phyloP scores from a whole-genome alignment of 2,113 vertebrate species.

The Hyperopisus bebe region DNA sequence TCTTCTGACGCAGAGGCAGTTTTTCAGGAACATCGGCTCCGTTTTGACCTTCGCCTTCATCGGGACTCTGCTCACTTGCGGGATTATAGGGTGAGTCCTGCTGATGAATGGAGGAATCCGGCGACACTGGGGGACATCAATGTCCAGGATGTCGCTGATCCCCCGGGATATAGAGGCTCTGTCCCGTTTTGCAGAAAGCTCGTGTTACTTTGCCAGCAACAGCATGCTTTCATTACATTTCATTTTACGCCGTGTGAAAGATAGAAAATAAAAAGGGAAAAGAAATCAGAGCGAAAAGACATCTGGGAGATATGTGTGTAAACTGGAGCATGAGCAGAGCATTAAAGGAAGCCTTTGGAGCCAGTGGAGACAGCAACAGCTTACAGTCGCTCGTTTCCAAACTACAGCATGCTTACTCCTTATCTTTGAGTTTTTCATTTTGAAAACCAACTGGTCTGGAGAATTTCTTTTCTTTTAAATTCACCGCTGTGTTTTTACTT shows the following conservation, averaged over 20 bases:
- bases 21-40: slow-evolving; percentile 74
- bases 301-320: neutral
- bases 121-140: neutral
- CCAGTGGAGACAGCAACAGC: neutral
- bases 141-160: neutral
- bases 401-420: neutral
- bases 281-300: neutral
- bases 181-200: neutral
- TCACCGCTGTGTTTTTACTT: neutral
- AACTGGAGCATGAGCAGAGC: neutral
- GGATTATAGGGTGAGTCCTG: slow-evolving; percentile 71
- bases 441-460: neutral
- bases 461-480: neutral
- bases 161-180: neutral
- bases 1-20: slow-evolving; percentile 61
- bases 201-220: neutral
- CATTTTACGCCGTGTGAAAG: neutral
- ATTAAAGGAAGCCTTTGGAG: neutral
- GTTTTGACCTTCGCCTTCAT: slow-evolving; percentile 75
- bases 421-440: neutral
- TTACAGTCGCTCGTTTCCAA: neutral
- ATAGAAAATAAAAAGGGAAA: neutral
- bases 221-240: neutral
- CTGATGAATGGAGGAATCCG: neutral
- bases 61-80: slow-evolving; percentile 72